These are phyloP conservation scores for Phallusia fumigata DNA, from an alignment of 23 tunicate species.

Conservation along the genomic window DNA sequence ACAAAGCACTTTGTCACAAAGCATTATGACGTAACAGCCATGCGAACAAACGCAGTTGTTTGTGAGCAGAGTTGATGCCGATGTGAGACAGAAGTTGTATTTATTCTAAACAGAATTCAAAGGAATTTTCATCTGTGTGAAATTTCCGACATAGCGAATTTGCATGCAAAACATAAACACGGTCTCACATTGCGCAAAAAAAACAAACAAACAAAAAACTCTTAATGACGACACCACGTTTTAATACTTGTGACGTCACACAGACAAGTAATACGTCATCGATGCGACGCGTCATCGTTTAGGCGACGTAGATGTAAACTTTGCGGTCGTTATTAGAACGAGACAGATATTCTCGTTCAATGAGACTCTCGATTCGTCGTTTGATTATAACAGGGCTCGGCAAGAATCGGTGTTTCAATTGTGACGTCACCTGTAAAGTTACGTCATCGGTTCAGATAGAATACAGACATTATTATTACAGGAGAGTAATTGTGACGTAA, in stretches of 20 bases:
- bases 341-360: constrained; percentile 94
- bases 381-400: constrained; percentile 95
- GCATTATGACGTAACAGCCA: too few species aligned
- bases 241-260: constrained; percentile 11
- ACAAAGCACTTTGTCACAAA: too few species aligned
- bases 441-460: background rate
- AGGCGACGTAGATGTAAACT: constrained; percentile 96
- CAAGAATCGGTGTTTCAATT: constrained; percentile 72
- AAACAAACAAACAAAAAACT: background rate
- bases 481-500: too few species aligned
- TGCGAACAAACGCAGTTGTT: too few species aligned
- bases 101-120: too few species aligned
- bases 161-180: too few species aligned
- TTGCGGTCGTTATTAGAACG: constrained; percentile 85
- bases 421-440: constrained; percentile 67
- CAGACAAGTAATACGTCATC: background rate
- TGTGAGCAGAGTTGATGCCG: too few species aligned
- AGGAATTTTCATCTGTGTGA: too few species aligned
- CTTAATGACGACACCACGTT: background rate
- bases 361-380: constrained; percentile 93
- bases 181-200: too few species aligned
- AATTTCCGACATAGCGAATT: too few species aligned
- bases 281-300: background rate
- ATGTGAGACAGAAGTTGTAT: too few species aligned
- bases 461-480: background rate